Evolutionary conservation across 2,888 invertebrate species (phyloP).

Genomic region (Scaptomyza parva): DNA sequence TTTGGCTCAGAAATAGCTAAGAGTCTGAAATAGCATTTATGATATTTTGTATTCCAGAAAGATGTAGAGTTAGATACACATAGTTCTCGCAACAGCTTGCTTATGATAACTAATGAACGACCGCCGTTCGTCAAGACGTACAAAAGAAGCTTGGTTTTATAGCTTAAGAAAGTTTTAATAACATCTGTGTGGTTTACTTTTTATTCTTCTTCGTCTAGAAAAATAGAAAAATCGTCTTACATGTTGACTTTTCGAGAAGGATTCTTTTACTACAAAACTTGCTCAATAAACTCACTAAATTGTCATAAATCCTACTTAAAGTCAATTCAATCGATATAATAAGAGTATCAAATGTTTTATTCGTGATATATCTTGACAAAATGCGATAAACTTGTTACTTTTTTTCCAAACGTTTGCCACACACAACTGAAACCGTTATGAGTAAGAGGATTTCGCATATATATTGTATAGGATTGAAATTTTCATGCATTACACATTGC

Average conservation of each 20-base stretch:
- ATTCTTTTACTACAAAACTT: too few species aligned
- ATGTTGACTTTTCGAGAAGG: too few species aligned
- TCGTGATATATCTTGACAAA: background rate
- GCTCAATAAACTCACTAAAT: background rate
- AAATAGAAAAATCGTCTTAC: too few species aligned
- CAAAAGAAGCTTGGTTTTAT: too few species aligned
- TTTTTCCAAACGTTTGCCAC: background rate
- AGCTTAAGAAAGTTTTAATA: too few species aligned
- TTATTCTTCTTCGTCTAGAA: too few species aligned
- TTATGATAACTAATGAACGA: too few species aligned
- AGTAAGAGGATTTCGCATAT: background rate
- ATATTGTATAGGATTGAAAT: background rate
- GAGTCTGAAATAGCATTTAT: background rate
- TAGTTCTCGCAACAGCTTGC: too few species aligned
- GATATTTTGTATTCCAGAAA: background rate
- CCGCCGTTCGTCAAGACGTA: too few species aligned
- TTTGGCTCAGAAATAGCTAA: background rate
- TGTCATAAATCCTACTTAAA: background rate
- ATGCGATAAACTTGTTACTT: background rate
- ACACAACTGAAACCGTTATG: background rate
- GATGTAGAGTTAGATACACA: background rate
- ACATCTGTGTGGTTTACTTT: too few species aligned
- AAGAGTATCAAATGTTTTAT: too few species aligned
- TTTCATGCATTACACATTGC: slow-evolving; percentile 1
- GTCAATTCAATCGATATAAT: too few species aligned